A percentile compares a stretch with the other conserved stretches of the same genome.
phyloP scores from a whole-genome alignment of 1,140 invertebrate species.

The Trialeurodes vaporariorum region DNA sequence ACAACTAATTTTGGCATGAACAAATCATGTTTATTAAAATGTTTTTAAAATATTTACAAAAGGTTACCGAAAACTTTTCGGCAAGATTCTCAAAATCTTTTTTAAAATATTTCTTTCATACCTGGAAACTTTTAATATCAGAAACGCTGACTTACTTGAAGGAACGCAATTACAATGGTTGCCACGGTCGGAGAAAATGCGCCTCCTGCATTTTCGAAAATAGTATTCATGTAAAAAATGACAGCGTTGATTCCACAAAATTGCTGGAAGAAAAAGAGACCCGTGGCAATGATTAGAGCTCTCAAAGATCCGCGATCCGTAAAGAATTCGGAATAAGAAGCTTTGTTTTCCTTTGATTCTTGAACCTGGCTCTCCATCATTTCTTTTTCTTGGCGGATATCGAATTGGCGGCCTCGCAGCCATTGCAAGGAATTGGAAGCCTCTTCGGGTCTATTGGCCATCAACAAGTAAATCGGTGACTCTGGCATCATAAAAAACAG shows the following conservation, averaged over 20 bases:
- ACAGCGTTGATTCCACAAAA: conserved; percentile 50
- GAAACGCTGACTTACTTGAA: conserved; percentile 36
- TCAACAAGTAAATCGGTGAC: conserved; percentile 30
- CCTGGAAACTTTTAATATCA: too few species aligned
- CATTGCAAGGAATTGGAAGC: conserved; percentile 30
- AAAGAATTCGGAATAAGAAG: conserved; percentile 43
- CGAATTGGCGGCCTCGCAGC: conserved; percentile 48
- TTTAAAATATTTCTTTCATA: too few species aligned
- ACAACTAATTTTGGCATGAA: too few species aligned
- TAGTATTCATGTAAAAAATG: conserved; percentile 53
- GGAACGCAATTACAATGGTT: conserved; percentile 49
- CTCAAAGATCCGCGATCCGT: conserved; percentile 45
- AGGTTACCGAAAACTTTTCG: too few species aligned
- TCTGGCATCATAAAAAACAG: conserved; percentile 38
- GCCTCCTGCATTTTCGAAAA: conserved; percentile 45
- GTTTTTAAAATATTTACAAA: too few species aligned
- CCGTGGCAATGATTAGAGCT: conserved; percentile 55
- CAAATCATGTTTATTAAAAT: too few species aligned
- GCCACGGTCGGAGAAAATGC: conserved; percentile 44
- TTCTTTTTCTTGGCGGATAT: conserved; percentile 61
- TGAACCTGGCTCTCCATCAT: conserved; percentile 45
- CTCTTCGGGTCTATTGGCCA: conserved; percentile 19
- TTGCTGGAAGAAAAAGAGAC: conserved; percentile 35
- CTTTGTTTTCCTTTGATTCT: conserved; percentile 43
- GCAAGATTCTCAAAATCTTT: too few species aligned